Evolutionary conservation across 1,140 invertebrate species (phyloP), one percentile per base, ranked within the genome.

Genomic region (Colletes gigas): DNA sequence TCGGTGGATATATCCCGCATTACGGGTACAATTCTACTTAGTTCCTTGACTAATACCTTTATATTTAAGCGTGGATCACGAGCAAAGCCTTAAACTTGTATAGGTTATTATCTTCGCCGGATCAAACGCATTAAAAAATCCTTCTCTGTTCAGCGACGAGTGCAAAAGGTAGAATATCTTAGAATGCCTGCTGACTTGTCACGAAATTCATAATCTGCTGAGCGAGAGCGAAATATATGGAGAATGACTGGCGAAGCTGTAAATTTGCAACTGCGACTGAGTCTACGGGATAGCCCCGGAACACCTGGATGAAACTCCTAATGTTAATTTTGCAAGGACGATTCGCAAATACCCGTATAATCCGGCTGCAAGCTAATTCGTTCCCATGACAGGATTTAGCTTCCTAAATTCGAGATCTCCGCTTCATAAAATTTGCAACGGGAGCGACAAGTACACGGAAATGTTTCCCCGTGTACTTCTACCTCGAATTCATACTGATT

Each of bases 311-410:
- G 78, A 54, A 75, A 80, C 78, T 67, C 6, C 62, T 52, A 41
- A 80, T 62, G 72, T 80, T 70, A 82, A 78, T 78, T 71, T 82
- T 82, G 67, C 80, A 82, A 72, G 68, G 62, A 59, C 75, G 80
- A 71, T 71, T 66, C 54, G 60, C n/a, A 67, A 78, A 65, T 78
- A 68, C 60, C 55, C 75, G 80, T 82, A 52, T 82, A 82, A 82
- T 78, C 54, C 41, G 14, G n/a, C 57, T 66, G 12, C 52, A n/a
- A 19, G 74, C 54, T 82, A 71, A 82, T 82, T 82, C 75, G 65
- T 82, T 82, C 67, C n/a, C 52, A 47, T 71, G 60, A 54, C 75
- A 52, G 75, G 44, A 71, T 71, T 77, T 78, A 78, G 80, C 70
- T 30, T 55, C 21, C 47, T 62, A 75, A 60, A 78, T 69, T 82